These are phyloP conservation scores for Oncorhynchus mykiss DNA, from an alignment of 2,113 vertebrate genomes.

Conservation along the genomic window DNA sequence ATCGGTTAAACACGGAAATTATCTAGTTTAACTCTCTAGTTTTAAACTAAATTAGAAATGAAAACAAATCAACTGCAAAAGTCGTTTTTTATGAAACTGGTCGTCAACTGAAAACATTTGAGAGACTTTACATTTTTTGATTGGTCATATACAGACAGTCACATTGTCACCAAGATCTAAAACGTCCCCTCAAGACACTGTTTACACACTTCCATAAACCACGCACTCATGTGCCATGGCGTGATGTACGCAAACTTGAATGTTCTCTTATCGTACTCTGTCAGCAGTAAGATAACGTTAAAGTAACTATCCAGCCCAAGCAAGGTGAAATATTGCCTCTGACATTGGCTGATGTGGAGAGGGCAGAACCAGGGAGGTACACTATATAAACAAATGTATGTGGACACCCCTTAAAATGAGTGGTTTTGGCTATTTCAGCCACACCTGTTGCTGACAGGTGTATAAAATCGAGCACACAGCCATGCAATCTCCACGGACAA, in stretches of 20 bases:
- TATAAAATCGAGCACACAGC: too few species aligned
- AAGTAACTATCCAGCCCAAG: background rate
- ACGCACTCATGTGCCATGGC: too few species aligned
- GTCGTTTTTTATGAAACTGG: background rate
- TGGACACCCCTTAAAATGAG: too few species aligned
- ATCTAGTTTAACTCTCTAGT: background rate
- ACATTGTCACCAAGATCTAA: background rate
- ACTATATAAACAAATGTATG: too few species aligned
- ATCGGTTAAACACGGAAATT: too few species aligned
- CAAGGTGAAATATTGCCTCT: background rate
- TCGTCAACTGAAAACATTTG: background rate
- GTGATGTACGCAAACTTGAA: background rate
- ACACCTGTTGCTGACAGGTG: too few species aligned
- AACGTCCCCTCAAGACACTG: background rate
- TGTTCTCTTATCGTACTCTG: background rate
- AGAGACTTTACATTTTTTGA: constrained; percentile 19
- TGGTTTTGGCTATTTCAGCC: too few species aligned
- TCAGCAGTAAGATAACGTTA: constrained; percentile 4
- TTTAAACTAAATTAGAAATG: background rate
- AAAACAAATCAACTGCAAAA: too few species aligned
- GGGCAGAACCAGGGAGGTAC: background rate
- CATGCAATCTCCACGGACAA: too few species aligned
- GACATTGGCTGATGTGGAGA: background rate
- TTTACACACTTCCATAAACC: background rate
- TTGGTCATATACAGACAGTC: constrained; percentile 16